Evolutionary conservation across 1,140 invertebrate species (phyloP), one percentile per base, ranked within the genome.

Genomic region (Ephestia elutella): DNA sequence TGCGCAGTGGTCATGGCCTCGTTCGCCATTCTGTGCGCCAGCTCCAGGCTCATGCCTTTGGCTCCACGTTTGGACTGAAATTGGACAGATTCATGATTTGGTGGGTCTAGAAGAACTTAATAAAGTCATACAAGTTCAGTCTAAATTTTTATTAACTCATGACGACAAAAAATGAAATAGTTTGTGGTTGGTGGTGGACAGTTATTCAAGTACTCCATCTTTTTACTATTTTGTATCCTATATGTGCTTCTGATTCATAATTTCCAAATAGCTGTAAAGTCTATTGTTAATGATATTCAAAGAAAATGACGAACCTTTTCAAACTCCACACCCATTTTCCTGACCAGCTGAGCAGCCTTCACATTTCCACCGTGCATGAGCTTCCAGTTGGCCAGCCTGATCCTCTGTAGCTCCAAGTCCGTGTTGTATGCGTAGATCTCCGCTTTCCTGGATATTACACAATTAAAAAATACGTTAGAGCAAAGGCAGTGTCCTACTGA

Each of bases 311-410:
- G n/a, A n/a, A 85, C 84, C 73, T 80, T 87, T 58, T 84, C 85
- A 59, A 87, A 86, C 55, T 86, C 82, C 0, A 65, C 13, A 15
- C 85, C 85, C 85, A 87, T 87, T 60, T 87, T 87, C 57, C 59
- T 79, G n/a, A 87, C 73, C n/a, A 86, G 76, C 30, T 67, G 44
- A 0, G 60, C 70, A 4, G 72, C 75, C 57, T 86, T 87, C 2
- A 70, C 75, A 0, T 64, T 64, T 1, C 82, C 78, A 10, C 85
- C 82, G 38, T 82, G 85, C 44, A 80, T 64, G 13, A 70, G 51
- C 60, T 84, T 86, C 73, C 66, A 81, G 60, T 87, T 87, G 0
- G 79, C 78, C 7, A 87, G 63, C 51, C 82, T 70, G n/a, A 87
- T 81, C 15, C 78, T 70, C 21, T 82, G 79, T 35, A 87, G 60